Evolutionary conservation across 2,113 vertebrate genomes (phyloP).

Genomic region (Cepphus grylle): DNA sequence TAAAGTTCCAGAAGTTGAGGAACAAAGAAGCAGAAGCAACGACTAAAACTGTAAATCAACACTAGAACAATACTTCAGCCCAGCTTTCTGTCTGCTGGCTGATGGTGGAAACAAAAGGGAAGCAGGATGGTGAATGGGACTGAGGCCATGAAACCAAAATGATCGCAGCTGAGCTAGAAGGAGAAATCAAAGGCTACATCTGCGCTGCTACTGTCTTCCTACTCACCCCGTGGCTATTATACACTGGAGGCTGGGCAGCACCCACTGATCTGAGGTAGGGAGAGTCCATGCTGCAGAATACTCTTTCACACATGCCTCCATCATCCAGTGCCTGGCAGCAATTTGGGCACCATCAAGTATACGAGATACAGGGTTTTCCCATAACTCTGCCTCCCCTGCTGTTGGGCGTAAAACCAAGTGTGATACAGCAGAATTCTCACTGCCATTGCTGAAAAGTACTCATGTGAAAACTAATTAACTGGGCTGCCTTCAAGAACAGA

Average conservation of each 20-base stretch:
- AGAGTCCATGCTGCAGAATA: not conserved
- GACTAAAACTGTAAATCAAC: not conserved
- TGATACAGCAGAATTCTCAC: not conserved
- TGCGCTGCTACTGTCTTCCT: fast-evolving
- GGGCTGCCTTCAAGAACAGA: not conserved
- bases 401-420: not conserved
- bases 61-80: not conserved
- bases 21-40: not conserved
- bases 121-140: not conserved
- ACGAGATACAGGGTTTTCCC: not conserved
- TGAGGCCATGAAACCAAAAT: not conserved
- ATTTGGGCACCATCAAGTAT: not conserved
- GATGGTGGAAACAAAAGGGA: not conserved
- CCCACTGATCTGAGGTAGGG: not conserved
- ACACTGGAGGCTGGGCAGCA: not conserved
- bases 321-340: not conserved
- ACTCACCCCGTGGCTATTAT: not conserved
- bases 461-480: not conserved
- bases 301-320: not conserved
- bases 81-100: not conserved
- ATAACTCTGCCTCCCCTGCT: not conserved
- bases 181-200: not conserved
- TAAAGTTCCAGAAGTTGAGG: not conserved
- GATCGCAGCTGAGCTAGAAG: not conserved
- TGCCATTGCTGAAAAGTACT: not conserved